Percentiles rank a stretch among this genome's conserved stretches.
These are phyloP conservation scores for Clarias batrachus DNA, from an alignment of 2,113 vertebrate species.

Conservation along the genomic window DNA sequence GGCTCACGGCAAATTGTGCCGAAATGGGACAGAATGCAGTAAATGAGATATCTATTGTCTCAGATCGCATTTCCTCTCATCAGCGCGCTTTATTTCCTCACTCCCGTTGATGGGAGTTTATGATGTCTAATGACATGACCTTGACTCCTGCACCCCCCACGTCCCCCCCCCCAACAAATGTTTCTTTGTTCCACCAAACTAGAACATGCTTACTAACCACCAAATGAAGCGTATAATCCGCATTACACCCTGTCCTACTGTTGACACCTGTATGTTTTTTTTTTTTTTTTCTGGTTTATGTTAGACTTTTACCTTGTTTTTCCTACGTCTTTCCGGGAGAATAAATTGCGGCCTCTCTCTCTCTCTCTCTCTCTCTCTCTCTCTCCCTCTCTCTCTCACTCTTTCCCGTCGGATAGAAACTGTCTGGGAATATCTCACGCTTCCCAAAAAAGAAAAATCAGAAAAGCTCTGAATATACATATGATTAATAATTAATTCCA, in stretches of 20 bases:
- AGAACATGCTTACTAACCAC: slow-evolving; percentile 42
- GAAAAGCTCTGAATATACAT: slow-evolving; percentile 74
- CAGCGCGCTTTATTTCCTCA: slow-evolving; percentile 80
- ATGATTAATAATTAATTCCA: slow-evolving; percentile 77
- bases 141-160: slow-evolving; percentile 47
- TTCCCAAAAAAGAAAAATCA: slow-evolving; percentile 63
- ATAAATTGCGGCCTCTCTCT: slow-evolving; percentile 56
- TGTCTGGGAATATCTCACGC: slow-evolving; percentile 71
- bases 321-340: slow-evolving; percentile 1
- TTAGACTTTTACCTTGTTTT: not conserved
- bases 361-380: not conserved
- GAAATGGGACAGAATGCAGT: slow-evolving; percentile 71
- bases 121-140: slow-evolving; percentile 68
- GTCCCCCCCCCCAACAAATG: slow-evolving; percentile 38
- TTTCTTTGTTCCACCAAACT: slow-evolving; percentile 52
- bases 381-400: slow-evolving; percentile 29
- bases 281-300: not conserved
- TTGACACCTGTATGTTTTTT: slow-evolving; percentile 45
- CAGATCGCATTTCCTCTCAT: slow-evolving; percentile 75
- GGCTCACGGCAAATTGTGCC: slow-evolving; percentile 67
- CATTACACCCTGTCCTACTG: slow-evolving; percentile 39
- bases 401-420: slow-evolving; percentile 61
- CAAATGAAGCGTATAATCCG: slow-evolving; percentile 50
- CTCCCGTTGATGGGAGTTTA: slow-evolving; percentile 74
- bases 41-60: slow-evolving; percentile 71